Conservation (phyloP, 2,113 vertebrate species). For the Leuciscus idus region DNA sequence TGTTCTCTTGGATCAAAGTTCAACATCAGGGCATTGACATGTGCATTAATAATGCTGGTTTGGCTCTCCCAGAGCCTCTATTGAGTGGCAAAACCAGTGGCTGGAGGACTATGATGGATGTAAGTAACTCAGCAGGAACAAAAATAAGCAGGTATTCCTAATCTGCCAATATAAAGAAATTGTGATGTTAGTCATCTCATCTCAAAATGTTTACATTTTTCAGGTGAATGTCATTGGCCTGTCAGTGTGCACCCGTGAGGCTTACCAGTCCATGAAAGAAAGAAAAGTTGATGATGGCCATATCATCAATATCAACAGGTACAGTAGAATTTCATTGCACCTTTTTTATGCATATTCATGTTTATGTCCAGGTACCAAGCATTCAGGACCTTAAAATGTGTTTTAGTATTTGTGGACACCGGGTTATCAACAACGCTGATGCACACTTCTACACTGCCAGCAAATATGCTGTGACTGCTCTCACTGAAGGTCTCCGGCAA, state of each 20-base stretch:
- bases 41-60: constrained; percentile 90
- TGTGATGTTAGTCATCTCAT: background rate
- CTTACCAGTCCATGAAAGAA: constrained; percentile 91
- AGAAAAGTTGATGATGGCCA: constrained; percentile 88
- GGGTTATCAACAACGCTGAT: constrained; percentile 65
- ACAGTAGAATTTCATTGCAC: background rate
- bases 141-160: background rate
- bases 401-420: constrained; percentile 85
- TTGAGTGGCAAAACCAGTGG: constrained; percentile 80
- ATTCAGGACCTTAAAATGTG: constrained; percentile 10
- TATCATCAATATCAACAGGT: constrained; percentile 92
- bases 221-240: constrained; percentile 87
- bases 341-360: background rate
- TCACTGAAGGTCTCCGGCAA: constrained; percentile 87
- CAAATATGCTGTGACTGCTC: constrained; percentile 85
- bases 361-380: background rate
- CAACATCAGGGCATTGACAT: constrained; percentile 84
- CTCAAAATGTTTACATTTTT: background rate
- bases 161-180: background rate
- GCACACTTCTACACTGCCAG: constrained; percentile 86
- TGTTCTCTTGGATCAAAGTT: constrained; percentile 84
- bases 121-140: constrained; percentile 66
- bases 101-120: constrained; percentile 88
- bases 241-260: constrained; percentile 85
- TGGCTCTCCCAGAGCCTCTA: constrained; percentile 81